phyloP scores from a whole-genome alignment of 2,113 vertebrate species.

The Guaruba guarouba region DNA sequence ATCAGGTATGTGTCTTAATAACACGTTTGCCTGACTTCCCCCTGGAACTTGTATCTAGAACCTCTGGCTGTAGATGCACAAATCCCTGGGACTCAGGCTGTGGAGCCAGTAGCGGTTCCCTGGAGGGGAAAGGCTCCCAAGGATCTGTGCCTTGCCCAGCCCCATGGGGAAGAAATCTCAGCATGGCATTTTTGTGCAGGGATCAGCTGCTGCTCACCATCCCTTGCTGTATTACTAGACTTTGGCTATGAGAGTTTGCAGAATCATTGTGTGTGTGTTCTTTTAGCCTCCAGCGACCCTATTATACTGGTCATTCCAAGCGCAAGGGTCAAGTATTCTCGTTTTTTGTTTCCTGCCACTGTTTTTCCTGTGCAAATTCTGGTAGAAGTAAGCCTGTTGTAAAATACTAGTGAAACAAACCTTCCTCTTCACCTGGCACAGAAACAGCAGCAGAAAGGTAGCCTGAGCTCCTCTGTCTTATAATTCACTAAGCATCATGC shows the following conservation, averaged over 20 bases:
- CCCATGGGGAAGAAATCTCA: neutral
- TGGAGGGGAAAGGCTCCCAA: neutral
- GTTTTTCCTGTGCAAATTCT: neutral
- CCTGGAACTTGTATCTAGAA: neutral
- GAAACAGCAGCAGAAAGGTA: neutral
- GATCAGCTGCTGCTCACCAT: neutral
- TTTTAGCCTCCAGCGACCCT: neutral
- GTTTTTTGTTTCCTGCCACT: neutral
- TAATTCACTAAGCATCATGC: neutral
- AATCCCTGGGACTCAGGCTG: neutral
- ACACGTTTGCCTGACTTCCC: neutral
- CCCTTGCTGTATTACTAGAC: neutral
- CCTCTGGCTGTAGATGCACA: neutral
- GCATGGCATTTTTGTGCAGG: rapidly evolving
- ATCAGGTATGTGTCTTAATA: neutral
- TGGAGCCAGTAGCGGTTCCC: rapidly evolving
- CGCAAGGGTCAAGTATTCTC: neutral
- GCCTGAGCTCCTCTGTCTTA: rapidly evolving
- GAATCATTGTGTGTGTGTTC: neutral
- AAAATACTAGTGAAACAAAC: neutral
- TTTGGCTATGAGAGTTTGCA: neutral
- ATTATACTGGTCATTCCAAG: neutral
- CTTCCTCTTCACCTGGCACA: neutral
- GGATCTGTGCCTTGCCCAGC: neutral
- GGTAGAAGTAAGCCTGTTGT: neutral